Evolutionary conservation across 2,888 invertebrate species (phyloP).

Genomic region (Strigamia transsilvanica): DNA sequence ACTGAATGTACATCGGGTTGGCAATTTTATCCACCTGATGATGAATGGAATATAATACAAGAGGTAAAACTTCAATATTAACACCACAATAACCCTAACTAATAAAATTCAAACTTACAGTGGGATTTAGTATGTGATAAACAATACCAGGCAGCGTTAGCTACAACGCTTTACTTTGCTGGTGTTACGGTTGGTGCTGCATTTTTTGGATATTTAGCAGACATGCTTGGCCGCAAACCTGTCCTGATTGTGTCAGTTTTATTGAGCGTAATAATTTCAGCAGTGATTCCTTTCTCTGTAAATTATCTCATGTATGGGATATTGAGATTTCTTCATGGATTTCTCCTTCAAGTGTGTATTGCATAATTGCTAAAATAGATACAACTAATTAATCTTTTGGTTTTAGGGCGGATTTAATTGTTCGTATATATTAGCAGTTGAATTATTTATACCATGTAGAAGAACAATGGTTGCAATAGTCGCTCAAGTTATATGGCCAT

Average conservation of each 20-base stretch:
- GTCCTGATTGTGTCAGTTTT: constrained; percentile 65
- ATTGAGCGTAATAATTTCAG: constrained; percentile 62
- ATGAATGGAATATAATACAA: constrained; percentile 44
- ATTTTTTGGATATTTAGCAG: constrained; percentile 63
- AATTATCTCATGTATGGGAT: constrained; percentile 63
- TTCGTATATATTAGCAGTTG: constrained; percentile 67
- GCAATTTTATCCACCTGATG: background rate
- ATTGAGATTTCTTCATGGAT: constrained; percentile 65
- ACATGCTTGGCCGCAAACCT: constrained; percentile 65
- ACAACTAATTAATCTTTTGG: background rate
- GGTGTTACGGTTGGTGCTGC: constrained; percentile 65
- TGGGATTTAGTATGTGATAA: constrained; percentile 65
- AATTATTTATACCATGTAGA: constrained; percentile 65
- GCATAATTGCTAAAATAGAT: background rate
- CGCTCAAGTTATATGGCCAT: constrained; percentile 67
- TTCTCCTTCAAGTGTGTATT: constrained; percentile 64
- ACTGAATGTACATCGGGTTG: constrained; percentile 3
- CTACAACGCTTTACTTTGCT: constrained; percentile 63
- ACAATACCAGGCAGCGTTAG: constrained; percentile 62
- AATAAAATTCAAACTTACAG: constrained; percentile 57
- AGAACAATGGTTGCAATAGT: constrained; percentile 66
- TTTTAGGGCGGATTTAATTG: constrained; percentile 58
- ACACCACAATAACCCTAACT: too few relatives aligned
- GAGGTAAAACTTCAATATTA: constrained; percentile 7
- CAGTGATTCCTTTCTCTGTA: constrained; percentile 59